Conservation (phyloP, 2,888 invertebrate species). For the Boloria euphrosyne region DNA sequence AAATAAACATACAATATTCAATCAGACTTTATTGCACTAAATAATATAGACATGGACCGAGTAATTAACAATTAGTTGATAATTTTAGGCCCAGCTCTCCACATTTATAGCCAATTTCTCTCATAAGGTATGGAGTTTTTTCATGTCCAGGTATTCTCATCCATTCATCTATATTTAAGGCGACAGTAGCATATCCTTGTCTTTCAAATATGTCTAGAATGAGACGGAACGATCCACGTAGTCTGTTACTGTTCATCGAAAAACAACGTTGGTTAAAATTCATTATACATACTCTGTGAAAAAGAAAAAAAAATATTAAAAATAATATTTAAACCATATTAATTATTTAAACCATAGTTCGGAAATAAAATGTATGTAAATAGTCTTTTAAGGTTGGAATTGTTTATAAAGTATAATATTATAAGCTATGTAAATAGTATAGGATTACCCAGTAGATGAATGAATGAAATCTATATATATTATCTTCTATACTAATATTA, state of each 20-base stretch:
- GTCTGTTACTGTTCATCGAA: constrained; percentile 81
- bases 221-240: constrained; percentile 78
- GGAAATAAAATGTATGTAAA: no score
- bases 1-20: constrained; percentile 25
- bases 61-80: constrained; percentile 49
- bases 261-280: constrained; percentile 79
- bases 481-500: no score
- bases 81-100: constrained; percentile 72
- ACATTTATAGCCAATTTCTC: constrained; percentile 75
- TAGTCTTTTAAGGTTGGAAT: no score
- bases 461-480: no score
- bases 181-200: constrained; percentile 79
- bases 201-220: constrained; percentile 81
- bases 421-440: background rate
- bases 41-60: constrained; percentile 21
- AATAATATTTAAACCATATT: no score
- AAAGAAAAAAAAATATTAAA: constrained; percentile 35
- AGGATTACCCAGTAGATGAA: no score
- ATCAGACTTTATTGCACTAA: constrained; percentile 39
- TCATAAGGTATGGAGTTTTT: constrained; percentile 84
- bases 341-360: no score
- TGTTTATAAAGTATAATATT: background rate
- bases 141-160: constrained; percentile 78
- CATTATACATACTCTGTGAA: constrained; percentile 83
- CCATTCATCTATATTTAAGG: constrained; percentile 81